Base-by-base conservation (phyloP, 2,888 invertebrate species). In the Oxystoma pomonae region DNA sequence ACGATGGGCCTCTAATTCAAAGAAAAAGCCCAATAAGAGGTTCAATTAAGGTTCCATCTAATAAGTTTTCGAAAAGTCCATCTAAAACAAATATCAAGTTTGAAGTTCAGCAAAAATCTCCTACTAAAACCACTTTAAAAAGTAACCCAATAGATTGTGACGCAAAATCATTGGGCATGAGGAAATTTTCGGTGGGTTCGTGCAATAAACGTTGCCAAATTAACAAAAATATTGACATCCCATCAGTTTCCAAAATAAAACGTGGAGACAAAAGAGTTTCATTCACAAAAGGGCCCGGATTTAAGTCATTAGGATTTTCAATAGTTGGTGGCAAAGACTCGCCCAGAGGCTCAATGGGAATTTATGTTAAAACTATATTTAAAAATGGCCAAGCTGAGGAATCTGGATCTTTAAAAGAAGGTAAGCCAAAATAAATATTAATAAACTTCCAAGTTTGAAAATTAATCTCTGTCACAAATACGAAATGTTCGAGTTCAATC, bases 271-370 rank as follows among this genome's bases (percentile, higher is more conserved):
- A 78, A 18, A 75, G 77, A 82, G 86, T 88, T 65, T 84, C 85
- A 65, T 90, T 90, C 75, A 85, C 86, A 62, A 94, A 94, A 77
- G 93, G 93, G 57, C 89, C 90, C 1, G 91, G 92, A 16, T 88
- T 89, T 67, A 94, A 93, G 79, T 91, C 92, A 49, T 85, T 94
- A 19, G 94, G 94, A 17, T 94, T 94, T 81, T 94, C 93, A 71
- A 92, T 94, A 70, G 94, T 94, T 18, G 95, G 94, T 16, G 94
- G 94, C 1, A 86, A 86, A 60, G 94, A 94, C 77, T 92, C 92
- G 16, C 91, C 92, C 1, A 87, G 89, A 68, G 94, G 93, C 0
- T 89, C 88, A 72, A 91, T 94, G 87, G 94, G 94, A 55, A 92
- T 95, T 72, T 94, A 90, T 77, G 91, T 95, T 18, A 92, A 94